Evolutionary conservation across 1,140 invertebrate genomes (phyloP), one percentile per base, ranked within the genome.

Genomic region (Eumaeus atala): DNA sequence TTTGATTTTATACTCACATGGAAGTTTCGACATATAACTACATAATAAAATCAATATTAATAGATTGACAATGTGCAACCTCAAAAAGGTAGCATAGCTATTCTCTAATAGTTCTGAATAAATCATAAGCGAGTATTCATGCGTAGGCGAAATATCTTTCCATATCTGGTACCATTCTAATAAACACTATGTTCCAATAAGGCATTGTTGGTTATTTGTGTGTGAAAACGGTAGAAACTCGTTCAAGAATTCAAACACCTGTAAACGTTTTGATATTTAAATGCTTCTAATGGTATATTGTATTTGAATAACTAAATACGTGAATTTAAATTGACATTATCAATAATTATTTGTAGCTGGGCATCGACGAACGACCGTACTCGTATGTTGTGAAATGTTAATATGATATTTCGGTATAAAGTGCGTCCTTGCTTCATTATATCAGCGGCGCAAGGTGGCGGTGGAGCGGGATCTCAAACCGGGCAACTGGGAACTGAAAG

Each of bases 111-210:
- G 70, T 78, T 81, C 74, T 74, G 72, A 70, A 74, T 76, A 83
- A 76, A 81, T 79, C 73, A 73, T 72, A 67, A 60, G 61, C 66
- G 64, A 66, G 47, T 58, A 65, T 75, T 77, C 59, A 61, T 72
- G 70, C 67, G 80, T 84, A 71, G 80, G 80, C 69, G 74, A 75
- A 75, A 70, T 76, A 72, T 72, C 66, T 65, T 66, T 71, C 69
- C 68, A 67, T 65, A 64, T 64, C 54, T 65, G 66, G 59, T 63
- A 56, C 50, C 58, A 64, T 69, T 67, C 70, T 57, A 77, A 72
- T 72, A 67, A 72, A 62, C 58, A 67, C 70, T 67, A 70, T 77
- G 64, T 72, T 64, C 49, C 64, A 58, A 57, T 54, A 59, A 61
- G 55, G 66, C 58, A 59, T 64, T 44, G 40, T 44, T 77, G 73